phyloP scores from a whole-genome alignment of 2,797 vertebrate species.

The Sebastes umbrosus region DNA sequence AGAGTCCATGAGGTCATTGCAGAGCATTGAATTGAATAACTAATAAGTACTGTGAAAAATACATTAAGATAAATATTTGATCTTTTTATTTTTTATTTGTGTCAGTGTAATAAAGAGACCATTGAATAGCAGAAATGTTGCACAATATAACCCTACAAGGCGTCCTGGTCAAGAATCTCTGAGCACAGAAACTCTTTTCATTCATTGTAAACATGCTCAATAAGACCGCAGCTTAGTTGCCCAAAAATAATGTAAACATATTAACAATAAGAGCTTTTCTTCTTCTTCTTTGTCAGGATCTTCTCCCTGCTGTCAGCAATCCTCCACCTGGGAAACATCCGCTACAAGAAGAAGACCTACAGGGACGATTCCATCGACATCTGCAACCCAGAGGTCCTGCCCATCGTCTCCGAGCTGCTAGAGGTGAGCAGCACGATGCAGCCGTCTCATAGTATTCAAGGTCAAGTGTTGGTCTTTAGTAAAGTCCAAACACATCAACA shows the following conservation, averaged over 20 bases:
- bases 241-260: background rate
- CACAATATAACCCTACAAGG: background rate
- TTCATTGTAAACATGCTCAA: background rate
- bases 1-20: background rate
- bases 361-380: conserved; percentile 95
- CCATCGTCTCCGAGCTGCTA: conserved; percentile 90
- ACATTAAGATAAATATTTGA: background rate
- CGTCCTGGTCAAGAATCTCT: background rate
- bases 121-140: background rate
- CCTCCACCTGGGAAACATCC: conserved; percentile 93
- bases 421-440: conserved; percentile 79
- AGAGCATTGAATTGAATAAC: background rate
- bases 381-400: conserved; percentile 91
- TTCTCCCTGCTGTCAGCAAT: conserved; percentile 93
- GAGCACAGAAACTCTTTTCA: background rate
- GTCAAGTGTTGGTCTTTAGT: background rate
- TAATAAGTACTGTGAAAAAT: background rate
- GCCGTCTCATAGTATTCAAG: background rate
- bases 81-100: no score
- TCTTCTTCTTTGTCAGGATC: conserved; percentile 79
- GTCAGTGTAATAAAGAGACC: background rate
- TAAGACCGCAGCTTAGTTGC: background rate
- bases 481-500: background rate
- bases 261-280: background rate
- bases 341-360: conserved; percentile 95